Conservation (phyloP, 2,888 invertebrate species). For the Oligia fasciuncula region DNA sequence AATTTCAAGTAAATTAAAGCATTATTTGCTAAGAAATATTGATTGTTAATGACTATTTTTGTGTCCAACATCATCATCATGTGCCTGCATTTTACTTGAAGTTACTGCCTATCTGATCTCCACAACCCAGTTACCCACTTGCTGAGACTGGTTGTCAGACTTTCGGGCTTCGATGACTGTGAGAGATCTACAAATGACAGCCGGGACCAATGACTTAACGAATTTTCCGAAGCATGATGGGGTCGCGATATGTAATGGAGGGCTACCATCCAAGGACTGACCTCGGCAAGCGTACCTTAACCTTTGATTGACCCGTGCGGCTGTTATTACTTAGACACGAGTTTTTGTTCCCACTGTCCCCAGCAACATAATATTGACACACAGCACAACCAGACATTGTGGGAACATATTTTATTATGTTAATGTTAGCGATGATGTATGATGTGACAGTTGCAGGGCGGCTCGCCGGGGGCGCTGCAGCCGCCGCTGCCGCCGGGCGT, state of each 20-base stretch:
- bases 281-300: background rate
- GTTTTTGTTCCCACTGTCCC: background rate
- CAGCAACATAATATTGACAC: background rate
- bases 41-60: background rate
- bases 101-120: background rate
- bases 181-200: background rate
- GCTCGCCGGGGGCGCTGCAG: slow-evolving; percentile 58
- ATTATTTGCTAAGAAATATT: background rate
- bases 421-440: background rate
- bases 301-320: background rate
- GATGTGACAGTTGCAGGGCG: slow-evolving; percentile 62
- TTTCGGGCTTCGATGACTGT: background rate
- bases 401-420: background rate
- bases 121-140: background rate
- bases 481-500: slow-evolving; percentile 52
- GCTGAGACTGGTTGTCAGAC: background rate
- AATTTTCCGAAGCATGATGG: background rate
- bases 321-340: background rate
- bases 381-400: background rate
- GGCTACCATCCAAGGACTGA: background rate
- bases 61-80: background rate
- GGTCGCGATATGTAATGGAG: background rate
- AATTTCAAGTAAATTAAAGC: background rate
- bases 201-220: background rate
- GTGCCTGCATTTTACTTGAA: background rate